Base-by-base conservation (phyloP, 1,140 invertebrate genomes). In the Heliconius hewitsoni region DNA sequence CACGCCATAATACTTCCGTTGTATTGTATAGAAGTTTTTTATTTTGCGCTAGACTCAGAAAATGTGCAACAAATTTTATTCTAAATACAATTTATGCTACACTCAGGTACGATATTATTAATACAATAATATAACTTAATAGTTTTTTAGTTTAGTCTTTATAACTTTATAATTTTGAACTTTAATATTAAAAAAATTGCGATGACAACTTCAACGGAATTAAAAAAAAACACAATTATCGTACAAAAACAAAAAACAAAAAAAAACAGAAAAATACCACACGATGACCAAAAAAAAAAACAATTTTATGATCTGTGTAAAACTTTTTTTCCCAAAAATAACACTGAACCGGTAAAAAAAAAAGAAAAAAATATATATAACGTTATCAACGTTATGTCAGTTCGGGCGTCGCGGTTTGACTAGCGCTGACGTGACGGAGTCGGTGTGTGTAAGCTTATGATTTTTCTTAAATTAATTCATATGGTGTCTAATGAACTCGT, bases 391-490 rank as follows among this genome's bases (percentile, higher is more conserved):
- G 90, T 90, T 86, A 76, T 82, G 75, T 83, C 85, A 80, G 87
- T 81, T 70, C 83, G 88, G 83, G 71, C 82, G 87, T 78, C 86
- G 88, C 86, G 87, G 80, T 80, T 81, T 72, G 82, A 91, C 90
- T 91, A 88, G 82, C 78, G 80, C 73, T 81, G 79, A 78, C 81
- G 83, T 82, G 81, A 50, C 77, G 77, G 55, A 16, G 27, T 42
- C 71, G 39, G 70, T 73, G n/a, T 74, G 60, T 76, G 57, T 34
- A 46, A 50, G 52, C 74, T 80, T 77, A 80, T 81, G 74, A 81
- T 60, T 50, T 37, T 81, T 70, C 76, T 77, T 81, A 77, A 77
- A 77, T 77, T 81, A 81, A 77, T 81, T 77, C 76, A 74, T 30
- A 66, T 66, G 60, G 60, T 81, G 71, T 77, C 71, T 81, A 77